Conservation (phyloP, 2,888 invertebrate genomes). For the Drosophila formosana region DNA sequence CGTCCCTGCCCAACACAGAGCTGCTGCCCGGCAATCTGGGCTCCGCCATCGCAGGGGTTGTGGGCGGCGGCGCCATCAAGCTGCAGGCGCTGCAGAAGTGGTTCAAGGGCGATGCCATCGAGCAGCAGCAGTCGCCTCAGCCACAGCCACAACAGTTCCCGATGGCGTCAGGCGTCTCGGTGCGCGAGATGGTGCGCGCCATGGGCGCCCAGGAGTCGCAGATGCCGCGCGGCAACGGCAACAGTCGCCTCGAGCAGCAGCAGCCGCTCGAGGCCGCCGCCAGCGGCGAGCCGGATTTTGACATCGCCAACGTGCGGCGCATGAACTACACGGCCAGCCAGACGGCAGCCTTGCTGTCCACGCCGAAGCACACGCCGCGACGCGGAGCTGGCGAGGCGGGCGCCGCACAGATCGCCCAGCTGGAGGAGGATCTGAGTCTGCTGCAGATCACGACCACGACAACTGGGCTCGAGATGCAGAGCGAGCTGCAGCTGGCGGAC, state of each 20-base stretch:
- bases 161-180: slow-evolving; percentile 85
- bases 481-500: slow-evolving; percentile 52
- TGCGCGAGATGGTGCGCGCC: slow-evolving; percentile 90
- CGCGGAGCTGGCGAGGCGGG: slow-evolving; percentile 29
- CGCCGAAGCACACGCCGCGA: slow-evolving; percentile 82
- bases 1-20: slow-evolving; percentile 56
- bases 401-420: slow-evolving; percentile 30
- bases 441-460: slow-evolving; percentile 79
- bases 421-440: slow-evolving; percentile 82
- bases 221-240: slow-evolving; percentile 89
- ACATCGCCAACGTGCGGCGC: slow-evolving; percentile 84
- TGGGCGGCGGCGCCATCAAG: slow-evolving; percentile 85
- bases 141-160: background rate
- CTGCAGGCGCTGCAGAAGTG: slow-evolving; percentile 85
- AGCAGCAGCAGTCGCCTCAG: background rate
- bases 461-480: slow-evolving; percentile 40
- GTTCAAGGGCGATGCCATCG: slow-evolving; percentile 85
- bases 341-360: slow-evolving; percentile 84
- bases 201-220: slow-evolving; percentile 87
- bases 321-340: slow-evolving; percentile 84
- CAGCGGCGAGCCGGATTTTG: slow-evolving; percentile 71
- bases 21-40: slow-evolving; percentile 81
- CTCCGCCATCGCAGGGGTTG: slow-evolving; percentile 85
- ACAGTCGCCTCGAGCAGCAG: slow-evolving; percentile 63
- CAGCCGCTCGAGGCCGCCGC: background rate